Percentiles rank a stretch among this genome's conserved stretches.
These are phyloP conservation scores for Dasyprocta punctata DNA, from an alignment of 2,113 vertebrate genomes.

Conservation along the genomic window DNA sequence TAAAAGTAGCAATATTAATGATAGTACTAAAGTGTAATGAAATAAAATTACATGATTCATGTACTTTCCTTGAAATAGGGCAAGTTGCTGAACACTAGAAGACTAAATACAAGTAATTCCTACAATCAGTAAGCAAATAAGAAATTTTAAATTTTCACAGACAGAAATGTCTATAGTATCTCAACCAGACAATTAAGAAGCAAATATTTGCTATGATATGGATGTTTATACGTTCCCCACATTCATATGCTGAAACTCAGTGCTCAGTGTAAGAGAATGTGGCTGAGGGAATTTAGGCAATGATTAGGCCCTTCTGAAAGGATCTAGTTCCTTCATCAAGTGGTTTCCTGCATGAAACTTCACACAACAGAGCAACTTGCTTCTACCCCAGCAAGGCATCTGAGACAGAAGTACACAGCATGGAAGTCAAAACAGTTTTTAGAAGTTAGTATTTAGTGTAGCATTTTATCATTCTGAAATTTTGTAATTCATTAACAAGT, in stretches of 20 bases:
- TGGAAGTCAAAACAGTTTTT: not conserved
- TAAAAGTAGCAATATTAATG: not conserved
- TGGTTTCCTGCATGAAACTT: not conserved
- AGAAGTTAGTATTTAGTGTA: not conserved
- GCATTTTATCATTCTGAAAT: not conserved
- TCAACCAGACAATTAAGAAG: not conserved
- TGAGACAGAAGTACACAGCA: not conserved
- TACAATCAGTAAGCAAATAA: not conserved
- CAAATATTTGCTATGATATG: not conserved
- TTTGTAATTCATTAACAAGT: not conserved
- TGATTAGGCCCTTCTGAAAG: not conserved
- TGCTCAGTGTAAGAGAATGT: not conserved
- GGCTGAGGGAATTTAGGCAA: accelerated
- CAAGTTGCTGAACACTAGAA: not conserved
- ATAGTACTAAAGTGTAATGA: not conserved
- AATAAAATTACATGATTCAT: not conserved
- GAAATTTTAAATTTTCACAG: not conserved
- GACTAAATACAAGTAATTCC: not conserved
- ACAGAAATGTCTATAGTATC: not conserved
- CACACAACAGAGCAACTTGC: not conserved
- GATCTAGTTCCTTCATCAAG: too few species aligned
- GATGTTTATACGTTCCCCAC: not conserved
- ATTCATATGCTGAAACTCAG: too few species aligned
- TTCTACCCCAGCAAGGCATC: not conserved
- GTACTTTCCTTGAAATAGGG: not conserved